These are phyloP conservation scores for Zeuzera pyrina DNA, from an alignment of 2,888 invertebrate genomes.

Conservation along the genomic window DNA sequence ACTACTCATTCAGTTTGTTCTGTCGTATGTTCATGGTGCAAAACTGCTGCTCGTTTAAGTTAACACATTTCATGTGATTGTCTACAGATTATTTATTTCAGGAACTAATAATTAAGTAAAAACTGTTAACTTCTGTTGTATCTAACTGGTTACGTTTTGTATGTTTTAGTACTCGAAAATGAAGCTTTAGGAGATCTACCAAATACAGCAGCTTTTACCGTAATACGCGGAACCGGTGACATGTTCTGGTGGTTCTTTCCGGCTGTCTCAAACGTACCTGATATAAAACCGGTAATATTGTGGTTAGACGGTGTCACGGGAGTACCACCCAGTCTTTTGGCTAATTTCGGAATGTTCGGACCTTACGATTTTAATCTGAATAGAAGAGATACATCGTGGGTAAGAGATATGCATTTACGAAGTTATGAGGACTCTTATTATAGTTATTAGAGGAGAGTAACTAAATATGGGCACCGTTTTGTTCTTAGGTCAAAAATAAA, in stretches of 20 bases:
- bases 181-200: conserved; percentile 70
- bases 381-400: conserved; percentile 81
- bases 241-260: conserved; percentile 93
- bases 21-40: no score
- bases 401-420: conserved; percentile 38
- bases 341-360: conserved; percentile 89
- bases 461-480: no score
- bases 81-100: no score
- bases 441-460: no score
- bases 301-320: conserved; percentile 94
- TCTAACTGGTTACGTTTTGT: no score
- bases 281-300: conserved; percentile 79
- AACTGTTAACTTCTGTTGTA: no score
- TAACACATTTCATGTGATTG: no score
- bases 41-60: no score
- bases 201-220: conserved; percentile 82
- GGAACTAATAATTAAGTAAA: no score
- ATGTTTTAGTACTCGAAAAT: conserved; percentile 34
- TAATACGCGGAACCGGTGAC: conserved; percentile 79
- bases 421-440: no score
- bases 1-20: no score
- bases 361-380: conserved; percentile 78
- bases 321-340: conserved; percentile 83
- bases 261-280: conserved; percentile 66
- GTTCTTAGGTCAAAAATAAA: no score